These are phyloP conservation scores for Acropora tenuis DNA, from an alignment of 64 coral and sea anemone species.

Conservation along the genomic window DNA sequence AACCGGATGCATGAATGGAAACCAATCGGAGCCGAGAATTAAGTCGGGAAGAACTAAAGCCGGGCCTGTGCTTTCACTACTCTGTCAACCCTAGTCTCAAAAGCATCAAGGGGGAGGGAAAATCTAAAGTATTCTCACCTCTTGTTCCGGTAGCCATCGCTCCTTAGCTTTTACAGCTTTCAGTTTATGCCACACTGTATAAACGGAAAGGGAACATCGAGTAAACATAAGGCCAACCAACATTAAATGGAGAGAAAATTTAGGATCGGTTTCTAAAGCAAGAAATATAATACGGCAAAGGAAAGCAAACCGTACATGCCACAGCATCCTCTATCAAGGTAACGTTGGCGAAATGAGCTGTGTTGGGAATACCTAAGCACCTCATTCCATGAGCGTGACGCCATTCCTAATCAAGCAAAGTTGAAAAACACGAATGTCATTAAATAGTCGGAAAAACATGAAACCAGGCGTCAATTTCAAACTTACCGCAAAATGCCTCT, in stretches of 20 bases:
- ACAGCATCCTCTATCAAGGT: slow-evolving; percentile 96
- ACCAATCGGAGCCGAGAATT: too few species aligned
- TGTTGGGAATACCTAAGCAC: slow-evolving; percentile 96
- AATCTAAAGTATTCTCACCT: slow-evolving; percentile 44
- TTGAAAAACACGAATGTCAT: too few species aligned
- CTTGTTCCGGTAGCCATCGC: slow-evolving; percentile 91
- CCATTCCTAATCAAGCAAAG: slow-evolving; percentile 79
- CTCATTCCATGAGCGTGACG: slow-evolving; percentile 98
- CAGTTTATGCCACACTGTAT: slow-evolving; percentile 96
- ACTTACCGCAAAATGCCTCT: slow-evolving; percentile 99
- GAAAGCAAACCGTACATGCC: slow-evolving; percentile 71
- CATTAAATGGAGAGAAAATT: background rate
- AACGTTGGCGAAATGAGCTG: slow-evolving; percentile 99
- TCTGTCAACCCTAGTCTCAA: background rate
- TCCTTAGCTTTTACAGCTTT: slow-evolving; percentile 94
- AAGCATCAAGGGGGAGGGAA: background rate
- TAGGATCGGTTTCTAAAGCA: background rate
- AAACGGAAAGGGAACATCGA: background rate
- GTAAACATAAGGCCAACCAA: background rate
- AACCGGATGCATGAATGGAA: too few species aligned
- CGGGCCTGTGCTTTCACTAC: too few species aligned
- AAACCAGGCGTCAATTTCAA: too few species aligned
- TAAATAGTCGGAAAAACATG: too few species aligned
- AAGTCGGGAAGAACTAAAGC: too few species aligned
- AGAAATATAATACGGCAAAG: background rate